Base-by-base conservation (phyloP, 1,140 invertebrate genomes). In the Apis dorsata region DNA sequence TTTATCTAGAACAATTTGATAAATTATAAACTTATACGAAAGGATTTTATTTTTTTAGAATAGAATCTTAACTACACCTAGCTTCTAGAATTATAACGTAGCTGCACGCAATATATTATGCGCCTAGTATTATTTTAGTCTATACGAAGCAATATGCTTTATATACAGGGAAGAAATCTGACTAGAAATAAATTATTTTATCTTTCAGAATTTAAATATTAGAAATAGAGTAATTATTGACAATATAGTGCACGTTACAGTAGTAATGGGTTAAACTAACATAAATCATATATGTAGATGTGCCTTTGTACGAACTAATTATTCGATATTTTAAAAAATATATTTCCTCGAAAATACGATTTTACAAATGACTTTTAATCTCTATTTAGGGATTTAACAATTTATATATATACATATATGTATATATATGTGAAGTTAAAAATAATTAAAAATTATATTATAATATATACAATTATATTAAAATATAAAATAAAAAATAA, bases 91-190 rank as follows among this genome's bases (percentile, higher is more conserved):
- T 76, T 24, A 28, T 79, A 79, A 79, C 49, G 24, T 79, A 53
- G 11, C 12, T 72, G 77, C 77, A 71, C 65, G 44, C 24, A 51
- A 60, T 70, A 53, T 55, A 17, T 55, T 7, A 69, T 69, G 13
- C 76, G 51, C 51, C 24, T 78, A 51, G 65, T 62, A 51, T 60
- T 66, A 77, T 66, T 59, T 70, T 71, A 59, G 55, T 71, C 19
- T 59, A 4, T 44, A 21, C 34, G n/a, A 71, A 70, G n/a, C 34
- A 79, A 71, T 44, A 44, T 17, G 55, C 53, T 59, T 79, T 24
- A 34, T n/a, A 60, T n/a, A 44, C 19, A 28, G 49, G 7, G 49
- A 51, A 19, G 13, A 24, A 60, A 62, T 60, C 19, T 51, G 34
- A 44, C 62, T 71, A 60, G 44, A 60, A 21, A 66, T 66, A 55